Base-by-base conservation (phyloP, 2,888 invertebrate genomes). In the Melipona bicolor region DNA sequence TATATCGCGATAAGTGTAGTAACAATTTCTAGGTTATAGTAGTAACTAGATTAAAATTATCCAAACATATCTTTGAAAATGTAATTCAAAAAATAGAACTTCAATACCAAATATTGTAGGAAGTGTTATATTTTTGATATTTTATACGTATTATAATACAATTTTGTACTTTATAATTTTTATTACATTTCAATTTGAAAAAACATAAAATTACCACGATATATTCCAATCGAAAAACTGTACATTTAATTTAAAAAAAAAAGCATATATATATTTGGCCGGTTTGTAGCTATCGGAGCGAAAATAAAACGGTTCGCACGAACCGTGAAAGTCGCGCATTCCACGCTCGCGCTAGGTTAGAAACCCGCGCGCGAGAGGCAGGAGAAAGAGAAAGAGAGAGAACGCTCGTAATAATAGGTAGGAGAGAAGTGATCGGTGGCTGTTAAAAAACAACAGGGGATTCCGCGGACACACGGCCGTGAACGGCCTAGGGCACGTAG, bases 401-500 rank as follows among this genome's bases (percentile, higher is more conserved):
- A 76, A 49, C n/a, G 72, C 6, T 75, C n/a, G 72, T 71, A 77
- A 79, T 77, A 75, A 74, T 71, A 62, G 59, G 52, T 65, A 77
- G 75, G 75, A 54, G 54, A 49, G 71, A 43, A 43, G 36, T 32
- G 72, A 83, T 68, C 69, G 50, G 75, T 78, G 50, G 56, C 73
- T 73, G 64, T 73, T 73, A 75, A 83, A 43, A 83, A 84, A 84
- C 72, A 83, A 79, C 75, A 90, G 90, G 90, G 90, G 86, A 93
- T 92, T 92, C 92, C 92, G 90, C 87, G 89, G 84, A 90, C 84
- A 86, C 89, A 89, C 92, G 93, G 88, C 92, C 92, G 91, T 93
- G 93, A 93, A 93, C 92, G 93, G 92, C 93, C 93, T 93, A 93
- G 92, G 92, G 89, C 91, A 90, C 90, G 84, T 71, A 70, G 75